Conservation (phyloP, 2,888 invertebrate genomes). For the Gastrophysa polygoni region DNA sequence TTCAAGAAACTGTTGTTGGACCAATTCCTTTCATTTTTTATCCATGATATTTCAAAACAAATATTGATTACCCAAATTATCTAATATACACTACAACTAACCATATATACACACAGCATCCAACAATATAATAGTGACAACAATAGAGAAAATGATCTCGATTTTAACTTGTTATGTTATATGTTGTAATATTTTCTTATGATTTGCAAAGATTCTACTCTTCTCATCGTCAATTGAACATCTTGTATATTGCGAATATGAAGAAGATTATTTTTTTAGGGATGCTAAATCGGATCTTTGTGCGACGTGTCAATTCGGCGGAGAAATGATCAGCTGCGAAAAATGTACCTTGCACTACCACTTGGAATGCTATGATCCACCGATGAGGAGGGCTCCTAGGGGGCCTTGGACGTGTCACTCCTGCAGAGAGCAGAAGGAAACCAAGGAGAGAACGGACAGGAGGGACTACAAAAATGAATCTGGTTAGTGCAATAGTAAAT, state of each 20-base stretch:
- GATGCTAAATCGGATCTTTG: slow-evolving; percentile 59
- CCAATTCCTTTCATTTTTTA: too few relatives aligned
- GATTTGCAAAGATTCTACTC: not conserved
- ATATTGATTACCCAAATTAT: too few relatives aligned
- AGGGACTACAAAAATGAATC: slow-evolving; percentile 25
- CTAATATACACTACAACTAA: too few relatives aligned
- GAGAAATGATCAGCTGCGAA: slow-evolving; percentile 69
- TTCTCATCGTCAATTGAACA: too few relatives aligned
- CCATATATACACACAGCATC: too few relatives aligned
- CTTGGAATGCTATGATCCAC: slow-evolving; percentile 73
- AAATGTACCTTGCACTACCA: slow-evolving; percentile 71
- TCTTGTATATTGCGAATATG: slow-evolving; percentile 16
- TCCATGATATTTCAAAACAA: too few relatives aligned
- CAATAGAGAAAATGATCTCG: too few relatives aligned
- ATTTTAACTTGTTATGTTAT: too few relatives aligned
- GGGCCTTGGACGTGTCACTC: slow-evolving; percentile 67
- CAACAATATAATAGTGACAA: too few relatives aligned
- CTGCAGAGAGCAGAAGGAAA: slow-evolving; percentile 65
- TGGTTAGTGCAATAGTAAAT: slow-evolving; percentile 27
- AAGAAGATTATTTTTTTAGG: too few relatives aligned
- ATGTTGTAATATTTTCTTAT: too few relatives aligned
- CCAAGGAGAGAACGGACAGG: slow-evolving; percentile 21
- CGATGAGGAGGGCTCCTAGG: slow-evolving; percentile 66
- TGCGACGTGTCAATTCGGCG: slow-evolving; percentile 69
- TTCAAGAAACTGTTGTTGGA: too few relatives aligned